Conservation (phyloP, 1,140 invertebrate genomes). For the Nixonia krombeini region DNA sequence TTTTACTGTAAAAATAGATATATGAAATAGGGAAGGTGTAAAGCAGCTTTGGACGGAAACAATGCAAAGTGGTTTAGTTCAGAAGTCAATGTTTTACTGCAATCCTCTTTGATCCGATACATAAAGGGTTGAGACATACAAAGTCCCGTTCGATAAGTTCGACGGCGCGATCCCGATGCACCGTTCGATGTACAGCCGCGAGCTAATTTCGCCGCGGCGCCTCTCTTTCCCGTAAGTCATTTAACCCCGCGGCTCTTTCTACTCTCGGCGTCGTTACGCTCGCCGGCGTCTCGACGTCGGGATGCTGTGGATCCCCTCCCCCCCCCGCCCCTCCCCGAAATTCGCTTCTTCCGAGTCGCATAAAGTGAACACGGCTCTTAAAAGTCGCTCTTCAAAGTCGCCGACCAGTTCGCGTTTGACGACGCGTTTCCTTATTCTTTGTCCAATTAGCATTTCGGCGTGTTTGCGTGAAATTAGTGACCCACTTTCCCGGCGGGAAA, state of each 20-base stretch:
- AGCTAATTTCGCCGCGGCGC: constrained; percentile 15
- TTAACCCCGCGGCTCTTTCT: neutral
- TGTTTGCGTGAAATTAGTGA: no score
- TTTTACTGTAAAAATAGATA: no score
- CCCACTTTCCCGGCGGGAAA: no score
- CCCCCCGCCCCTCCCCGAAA: neutral
- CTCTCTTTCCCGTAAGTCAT: constrained; percentile 8
- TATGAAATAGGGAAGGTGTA: no score
- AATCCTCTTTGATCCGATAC: no score
- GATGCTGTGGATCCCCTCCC: constrained; percentile 7
- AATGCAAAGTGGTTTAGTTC: no score
- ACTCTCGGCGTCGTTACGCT: neutral
- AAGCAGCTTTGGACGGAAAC: no score
- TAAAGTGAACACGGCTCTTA: constrained; percentile 1
- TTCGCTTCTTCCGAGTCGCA: constrained; percentile 3
- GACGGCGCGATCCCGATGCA: constrained; percentile 1
- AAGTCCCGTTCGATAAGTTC: no score
- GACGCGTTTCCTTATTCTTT: neutral
- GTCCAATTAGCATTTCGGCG: no score
- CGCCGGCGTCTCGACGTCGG: constrained; percentile 9
- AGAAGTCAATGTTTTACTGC: no score
- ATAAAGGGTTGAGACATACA: no score
- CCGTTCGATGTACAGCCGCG: constrained; percentile 1
- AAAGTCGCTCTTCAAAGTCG: no score
- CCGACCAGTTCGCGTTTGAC: neutral